Evolutionary conservation across 2,113 vertebrate species (phyloP), one percentile per base, ranked within the genome.

Genomic region (Xenotilapia caudafasciata): DNA sequence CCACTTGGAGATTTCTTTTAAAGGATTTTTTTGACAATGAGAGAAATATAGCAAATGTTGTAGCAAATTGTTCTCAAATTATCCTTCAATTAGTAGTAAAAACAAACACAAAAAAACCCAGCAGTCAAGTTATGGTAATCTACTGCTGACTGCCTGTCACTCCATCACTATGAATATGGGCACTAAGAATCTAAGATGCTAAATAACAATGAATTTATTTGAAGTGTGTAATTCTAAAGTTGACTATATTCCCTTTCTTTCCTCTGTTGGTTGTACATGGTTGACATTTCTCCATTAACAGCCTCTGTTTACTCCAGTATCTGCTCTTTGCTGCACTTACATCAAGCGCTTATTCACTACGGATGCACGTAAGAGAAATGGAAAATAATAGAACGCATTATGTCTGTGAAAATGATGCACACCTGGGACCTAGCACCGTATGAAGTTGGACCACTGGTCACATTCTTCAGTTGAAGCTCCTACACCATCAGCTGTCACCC

Each of bases 391-490:
- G 77, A 53, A 23, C 3, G 77, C 51, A 83, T 90, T 70, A 88
- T 83, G 82, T 89, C 82, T 79, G 86, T 85, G 88, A 92, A 92
- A 88, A 86, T 26, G 86, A 90, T 40, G 31, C 90, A 86, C 92
- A 94, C 91, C 91, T 96, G 92, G 86, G 92, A 90, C 88, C 35
- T 79, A 33, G 83, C 55, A 38, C 77, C 54, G 77, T 84, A 79
- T 86, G 84, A 90, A 90, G 86, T 62, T 12, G 70, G 82, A 94
- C 85, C 81, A 17, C 91, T 87, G 90, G 87, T 89, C 9, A 65
- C 49, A 42, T 86, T 83, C 51, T 89, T 5, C 79, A 31, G 28
- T 79, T 33, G 65, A 89, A 87, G 42, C 54, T 83, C 83, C 79
- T 75, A 49, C 73, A 9, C 81, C 12, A 6, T 62, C 58, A 15